phyloP scores from a whole-genome alignment of 1,140 invertebrate species.

The Colletes gigas region DNA sequence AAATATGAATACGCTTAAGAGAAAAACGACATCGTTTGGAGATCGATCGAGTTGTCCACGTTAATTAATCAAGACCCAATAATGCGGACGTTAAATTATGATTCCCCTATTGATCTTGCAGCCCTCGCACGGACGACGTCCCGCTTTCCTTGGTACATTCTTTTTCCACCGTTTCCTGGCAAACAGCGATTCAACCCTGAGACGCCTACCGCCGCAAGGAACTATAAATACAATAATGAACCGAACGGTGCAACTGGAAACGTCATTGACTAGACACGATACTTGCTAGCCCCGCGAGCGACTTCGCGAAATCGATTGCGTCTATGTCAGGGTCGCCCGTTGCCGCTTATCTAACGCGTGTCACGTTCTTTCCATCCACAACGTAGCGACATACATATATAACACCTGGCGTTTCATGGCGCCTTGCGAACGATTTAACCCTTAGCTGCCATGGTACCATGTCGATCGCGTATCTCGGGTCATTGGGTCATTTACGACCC shows the following conservation, averaged over 20 bases:
- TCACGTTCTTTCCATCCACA: not conserved
- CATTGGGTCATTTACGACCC: too few species aligned
- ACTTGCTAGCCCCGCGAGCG: not conserved
- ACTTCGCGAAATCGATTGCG: conserved; percentile 38
- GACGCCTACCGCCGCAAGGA: conserved; percentile 12
- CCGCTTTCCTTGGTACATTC: not conserved
- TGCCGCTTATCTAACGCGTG: conserved; percentile 5
- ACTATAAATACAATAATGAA: conserved; percentile 48
- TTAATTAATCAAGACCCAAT: conserved; percentile 42
- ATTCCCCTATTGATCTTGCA: conserved; percentile 22
- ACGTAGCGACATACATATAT: too few species aligned
- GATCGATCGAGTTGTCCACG: not conserved
- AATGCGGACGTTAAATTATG: conserved; percentile 30
- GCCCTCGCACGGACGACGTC: too few species aligned
- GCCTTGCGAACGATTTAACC: too few species aligned
- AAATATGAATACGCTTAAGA: not conserved
- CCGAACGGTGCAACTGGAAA: conserved; percentile 20
- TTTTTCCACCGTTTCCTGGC: not conserved
- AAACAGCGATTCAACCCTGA: conserved; percentile 29
- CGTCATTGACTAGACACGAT: conserved; percentile 43
- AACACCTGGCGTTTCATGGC: too few species aligned
- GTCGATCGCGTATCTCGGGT: too few species aligned
- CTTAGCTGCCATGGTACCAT: too few species aligned
- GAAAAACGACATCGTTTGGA: not conserved
- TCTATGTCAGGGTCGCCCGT: conserved; percentile 41